These are phyloP conservation scores for Microplitis demolitor DNA, from an alignment of 1,140 invertebrate species.

Conservation along the genomic window DNA sequence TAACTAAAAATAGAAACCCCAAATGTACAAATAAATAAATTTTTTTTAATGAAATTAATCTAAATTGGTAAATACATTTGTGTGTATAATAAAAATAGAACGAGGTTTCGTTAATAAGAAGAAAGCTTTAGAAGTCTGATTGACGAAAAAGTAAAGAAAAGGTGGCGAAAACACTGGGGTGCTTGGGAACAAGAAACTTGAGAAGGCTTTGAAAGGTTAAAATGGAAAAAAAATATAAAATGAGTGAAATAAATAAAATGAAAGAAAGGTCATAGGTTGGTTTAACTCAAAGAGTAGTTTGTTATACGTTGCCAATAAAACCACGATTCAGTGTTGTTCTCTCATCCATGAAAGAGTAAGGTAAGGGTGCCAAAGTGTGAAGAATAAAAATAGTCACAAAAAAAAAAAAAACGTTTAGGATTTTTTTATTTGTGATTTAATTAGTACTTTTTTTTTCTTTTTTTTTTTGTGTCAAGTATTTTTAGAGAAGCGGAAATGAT, in stretches of 20 bases:
- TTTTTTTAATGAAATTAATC: too few species aligned
- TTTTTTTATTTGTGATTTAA: neutral
- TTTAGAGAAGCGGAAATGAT: neutral
- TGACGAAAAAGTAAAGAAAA: too few species aligned
- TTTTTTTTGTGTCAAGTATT: neutral
- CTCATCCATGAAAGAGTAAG: neutral
- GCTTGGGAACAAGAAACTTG: too few species aligned
- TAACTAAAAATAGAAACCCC: too few species aligned
- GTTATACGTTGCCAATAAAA: neutral
- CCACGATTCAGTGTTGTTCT: neutral
- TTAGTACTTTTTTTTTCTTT: too few species aligned
- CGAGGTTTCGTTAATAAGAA: too few species aligned
- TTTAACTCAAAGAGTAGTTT: conserved; percentile 1
- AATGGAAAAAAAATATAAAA: neutral
- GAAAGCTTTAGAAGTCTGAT: too few species aligned
- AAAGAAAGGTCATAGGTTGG: neutral
- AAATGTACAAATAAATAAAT: too few species aligned
- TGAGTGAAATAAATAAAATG: neutral
- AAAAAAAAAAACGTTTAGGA: too few species aligned
- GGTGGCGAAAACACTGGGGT: too few species aligned
- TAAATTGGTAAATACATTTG: too few species aligned
- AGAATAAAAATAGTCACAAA: neutral
- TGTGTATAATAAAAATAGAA: too few species aligned
- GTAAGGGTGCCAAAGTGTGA: neutral
- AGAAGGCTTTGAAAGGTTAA: neutral